These are phyloP conservation scores for Asteroscopus sphinx DNA, from an alignment of 2,888 invertebrate genomes.

Conservation along the genomic window DNA sequence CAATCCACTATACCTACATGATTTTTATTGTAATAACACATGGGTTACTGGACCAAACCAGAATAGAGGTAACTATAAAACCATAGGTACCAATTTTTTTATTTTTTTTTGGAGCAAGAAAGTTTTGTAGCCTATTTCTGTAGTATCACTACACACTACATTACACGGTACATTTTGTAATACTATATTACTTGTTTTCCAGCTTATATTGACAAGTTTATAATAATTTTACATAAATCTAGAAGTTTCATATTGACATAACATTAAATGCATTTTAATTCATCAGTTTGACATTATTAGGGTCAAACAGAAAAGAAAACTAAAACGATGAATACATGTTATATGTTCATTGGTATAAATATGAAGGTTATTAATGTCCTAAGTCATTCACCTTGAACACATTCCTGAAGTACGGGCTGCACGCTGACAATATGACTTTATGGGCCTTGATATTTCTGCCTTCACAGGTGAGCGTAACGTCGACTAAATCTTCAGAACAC, in stretches of 20 bases:
- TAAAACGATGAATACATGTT: slow-evolving; percentile 39
- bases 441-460: slow-evolving; percentile 93
- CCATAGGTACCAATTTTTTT: no score
- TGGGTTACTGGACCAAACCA: no score
- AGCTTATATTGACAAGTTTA: no score
- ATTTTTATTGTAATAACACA: no score
- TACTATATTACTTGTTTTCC: no score
- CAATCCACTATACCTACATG: no score
- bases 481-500: slow-evolving; percentile 92
- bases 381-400: slow-evolving; percentile 92
- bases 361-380: slow-evolving; percentile 86
- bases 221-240: no score
- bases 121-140: no score
- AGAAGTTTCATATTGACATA: slow-evolving; percentile 33
- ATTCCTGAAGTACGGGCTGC: slow-evolving; percentile 93
- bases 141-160: no score
- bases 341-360: slow-evolving; percentile 70
- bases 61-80: no score
- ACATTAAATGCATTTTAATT: slow-evolving; percentile 26
- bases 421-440: slow-evolving; percentile 93
- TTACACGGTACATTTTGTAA: no score
- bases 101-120: no score
- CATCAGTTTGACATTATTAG: slow-evolving; percentile 43
- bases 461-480: slow-evolving; percentile 93
- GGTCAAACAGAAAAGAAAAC: slow-evolving; percentile 49